Percentiles rank a stretch among this genome's conserved stretches.
Evolutionary conservation across 2,113 vertebrate species (phyloP).

Genomic region (Anhinga rufa): DNA sequence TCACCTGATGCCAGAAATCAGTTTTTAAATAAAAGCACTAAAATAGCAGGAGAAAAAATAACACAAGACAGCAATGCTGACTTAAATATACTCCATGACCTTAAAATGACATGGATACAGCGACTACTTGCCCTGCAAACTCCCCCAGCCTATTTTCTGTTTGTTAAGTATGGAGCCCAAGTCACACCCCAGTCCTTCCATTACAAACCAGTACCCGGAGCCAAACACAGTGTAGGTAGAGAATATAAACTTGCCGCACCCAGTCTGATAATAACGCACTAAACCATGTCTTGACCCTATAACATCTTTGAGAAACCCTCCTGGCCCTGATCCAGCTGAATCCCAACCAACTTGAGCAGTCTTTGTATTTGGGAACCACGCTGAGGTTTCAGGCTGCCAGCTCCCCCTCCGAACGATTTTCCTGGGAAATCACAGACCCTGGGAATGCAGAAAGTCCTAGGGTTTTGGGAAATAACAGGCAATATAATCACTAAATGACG

Average conservation of each 20-base stretch:
- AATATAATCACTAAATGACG: not conserved
- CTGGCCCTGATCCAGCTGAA: fast-evolving
- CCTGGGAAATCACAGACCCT: not conserved
- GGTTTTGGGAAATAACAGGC: not conserved
- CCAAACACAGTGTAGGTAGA: not conserved
- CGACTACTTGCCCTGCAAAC: not conserved
- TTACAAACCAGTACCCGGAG: not conserved
- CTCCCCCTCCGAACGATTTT: not conserved
- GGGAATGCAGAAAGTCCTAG: not conserved
- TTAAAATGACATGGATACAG: not conserved
- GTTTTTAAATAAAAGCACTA: not conserved
- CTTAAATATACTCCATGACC: not conserved
- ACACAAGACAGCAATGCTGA: no score
- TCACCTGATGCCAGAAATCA: not conserved
- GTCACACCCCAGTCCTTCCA: not conserved
- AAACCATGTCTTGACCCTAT: not conserved
- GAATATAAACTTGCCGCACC: not conserved
- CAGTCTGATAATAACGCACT: not conserved
- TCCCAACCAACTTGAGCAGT: fast-evolving
- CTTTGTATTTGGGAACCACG: fast-evolving
- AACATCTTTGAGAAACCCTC: not conserved
- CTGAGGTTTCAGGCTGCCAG: not conserved
- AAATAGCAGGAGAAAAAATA: not conserved
- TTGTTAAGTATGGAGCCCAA: not conserved
- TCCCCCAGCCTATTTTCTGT: not conserved